Evolutionary conservation across 2,888 invertebrate genomes (phyloP), one percentile per base, ranked within the genome.

Genomic region (Tortrix viridana): DNA sequence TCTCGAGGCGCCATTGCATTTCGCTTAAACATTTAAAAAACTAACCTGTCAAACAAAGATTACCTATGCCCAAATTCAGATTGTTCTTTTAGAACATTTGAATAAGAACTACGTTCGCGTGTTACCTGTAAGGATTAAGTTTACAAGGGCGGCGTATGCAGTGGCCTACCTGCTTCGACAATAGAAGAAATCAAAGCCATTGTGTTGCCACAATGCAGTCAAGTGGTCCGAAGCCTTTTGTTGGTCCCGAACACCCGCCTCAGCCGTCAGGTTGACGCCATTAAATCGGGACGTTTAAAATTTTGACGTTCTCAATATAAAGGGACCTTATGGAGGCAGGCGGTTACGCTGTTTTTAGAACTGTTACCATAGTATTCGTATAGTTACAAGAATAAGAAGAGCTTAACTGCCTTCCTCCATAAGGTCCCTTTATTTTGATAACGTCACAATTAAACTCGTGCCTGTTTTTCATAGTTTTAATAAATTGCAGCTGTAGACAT

Each of bases 141-240:
- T 55, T 37, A 49, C 44, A 67, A 69, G 65, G 68, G 66, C 64
- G 57, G 65, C 65, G 72, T 69, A 69, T 54, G 65, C 70, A 68
- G 72, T 72, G 73, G 73, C 69, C 65, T 68, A 84, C 86, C 86
- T 85, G 85, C 73, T 55, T 63, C 63, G 61, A 85, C 84, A 86
- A 86, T 82, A 72, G 76, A 69, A 73, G 74, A 78, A 87, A 86
- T 86, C 83, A 86, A 83, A 85, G 74, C 71, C 69, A 80, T 86
- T 86, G 83, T 86, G 69, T 60, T 43, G 68, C 67, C 71, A 86
- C 84, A 86, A 86, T 80, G 72, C 76, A 81, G 81, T 86, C 86
- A 85, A 86, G 86, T 86, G 85, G 77, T 75, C 71, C 68, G 66
- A 70, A 65, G 71, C 58, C 77, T 77, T 82, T 82, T 80, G 80